Conservation (phyloP, 2,113 vertebrate genomes). For the Carettochelys insculpta region DNA sequence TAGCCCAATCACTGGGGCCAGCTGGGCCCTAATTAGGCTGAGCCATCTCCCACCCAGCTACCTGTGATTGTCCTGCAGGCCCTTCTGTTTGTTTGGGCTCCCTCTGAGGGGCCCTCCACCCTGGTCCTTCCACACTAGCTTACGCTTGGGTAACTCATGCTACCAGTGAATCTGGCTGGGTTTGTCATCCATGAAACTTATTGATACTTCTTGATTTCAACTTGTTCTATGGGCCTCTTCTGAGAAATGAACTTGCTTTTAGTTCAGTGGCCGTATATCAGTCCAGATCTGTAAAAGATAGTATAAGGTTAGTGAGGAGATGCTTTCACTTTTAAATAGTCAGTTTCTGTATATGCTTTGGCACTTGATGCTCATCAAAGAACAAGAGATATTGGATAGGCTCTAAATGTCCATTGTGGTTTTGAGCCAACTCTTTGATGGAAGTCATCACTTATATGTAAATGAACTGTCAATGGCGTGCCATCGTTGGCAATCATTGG, state of each 20-base stretch:
- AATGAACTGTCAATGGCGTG: slow-evolving; percentile 89
- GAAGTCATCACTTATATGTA: slow-evolving; percentile 94
- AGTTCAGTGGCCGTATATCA: slow-evolving; percentile 32
- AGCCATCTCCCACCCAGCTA: no score
- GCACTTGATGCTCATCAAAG: slow-evolving; percentile 79
- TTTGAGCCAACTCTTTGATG: slow-evolving; percentile 89
- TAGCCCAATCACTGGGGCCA: no score
- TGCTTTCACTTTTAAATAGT: slow-evolving; percentile 68
- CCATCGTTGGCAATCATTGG: slow-evolving; percentile 83
- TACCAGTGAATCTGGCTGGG: accelerated
- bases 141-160: not conserved
- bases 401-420: slow-evolving; percentile 85
- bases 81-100: no score
- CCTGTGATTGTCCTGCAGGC: no score
- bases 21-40: no score
- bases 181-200: not conserved
- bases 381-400: slow-evolving; percentile 84
- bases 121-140: no score
- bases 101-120: no score
- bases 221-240: not conserved
- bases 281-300: slow-evolving; percentile 47
- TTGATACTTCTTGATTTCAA: not conserved
- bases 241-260: not conserved
- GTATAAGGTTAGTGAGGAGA: slow-evolving; percentile 73
- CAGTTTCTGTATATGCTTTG: slow-evolving; percentile 76